These are phyloP conservation scores for Azorinus chamasolen DNA, from an alignment of 2,888 invertebrate species.

Conservation along the genomic window DNA sequence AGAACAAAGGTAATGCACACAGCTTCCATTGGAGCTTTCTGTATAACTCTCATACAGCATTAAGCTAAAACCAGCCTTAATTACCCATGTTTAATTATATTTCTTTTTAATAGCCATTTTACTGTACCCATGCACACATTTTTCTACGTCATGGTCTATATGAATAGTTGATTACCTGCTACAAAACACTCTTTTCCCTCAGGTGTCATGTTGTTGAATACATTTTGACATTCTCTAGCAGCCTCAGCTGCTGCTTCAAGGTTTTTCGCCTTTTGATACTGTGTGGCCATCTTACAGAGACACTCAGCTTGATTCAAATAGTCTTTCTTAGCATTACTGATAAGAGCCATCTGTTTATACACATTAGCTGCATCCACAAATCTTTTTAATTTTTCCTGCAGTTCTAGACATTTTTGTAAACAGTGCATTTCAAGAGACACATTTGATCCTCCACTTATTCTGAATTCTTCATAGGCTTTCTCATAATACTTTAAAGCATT, in stretches of 20 bases:
- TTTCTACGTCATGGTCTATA: no score
- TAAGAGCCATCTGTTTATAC: slow-evolving; percentile 51
- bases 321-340: slow-evolving; percentile 52
- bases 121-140: no score
- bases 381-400: slow-evolving; percentile 30
- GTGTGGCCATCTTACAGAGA: slow-evolving; percentile 61
- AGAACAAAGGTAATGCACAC: no score
- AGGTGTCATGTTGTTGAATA: slow-evolving; percentile 29
- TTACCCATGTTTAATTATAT: no score
- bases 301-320: slow-evolving; percentile 57
- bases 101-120: no score
- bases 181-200: slow-evolving; percentile 23
- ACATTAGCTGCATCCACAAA: slow-evolving; percentile 33
- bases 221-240: slow-evolving; percentile 55
- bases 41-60: no score
- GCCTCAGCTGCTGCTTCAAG: slow-evolving; percentile 28
- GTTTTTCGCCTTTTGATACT: slow-evolving; percentile 30
- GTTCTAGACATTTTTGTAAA: slow-evolving; percentile 56
- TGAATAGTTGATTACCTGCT: slow-evolving; percentile 23
- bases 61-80: no score
- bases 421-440: slow-evolving; percentile 68
- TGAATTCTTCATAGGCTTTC: slow-evolving; percentile 75
- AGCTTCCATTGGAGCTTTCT: no score
- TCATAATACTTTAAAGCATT: slow-evolving; percentile 74
- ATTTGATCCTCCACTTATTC: slow-evolving; percentile 60